phyloP scores from a whole-genome alignment of 2,888 invertebrate species.

The Pherbina coryleti region DNA sequence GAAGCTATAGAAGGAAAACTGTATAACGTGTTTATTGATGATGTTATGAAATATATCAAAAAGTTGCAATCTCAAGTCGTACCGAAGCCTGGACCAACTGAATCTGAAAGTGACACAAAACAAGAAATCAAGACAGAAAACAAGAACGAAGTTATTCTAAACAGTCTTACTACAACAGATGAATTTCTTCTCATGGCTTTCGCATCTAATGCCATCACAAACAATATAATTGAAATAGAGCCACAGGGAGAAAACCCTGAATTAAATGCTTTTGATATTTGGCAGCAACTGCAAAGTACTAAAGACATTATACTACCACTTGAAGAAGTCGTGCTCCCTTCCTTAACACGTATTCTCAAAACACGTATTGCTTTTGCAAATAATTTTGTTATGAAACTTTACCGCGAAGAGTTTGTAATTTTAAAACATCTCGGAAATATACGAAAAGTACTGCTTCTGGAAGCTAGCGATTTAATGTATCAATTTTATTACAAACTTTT shows the following conservation, averaged over 20 bases:
- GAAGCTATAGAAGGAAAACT: constrained; percentile 56
- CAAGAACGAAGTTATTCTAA: constrained; percentile 32
- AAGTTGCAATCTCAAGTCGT: constrained; percentile 45
- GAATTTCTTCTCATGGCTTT: constrained; percentile 59
- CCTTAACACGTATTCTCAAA: constrained; percentile 68
- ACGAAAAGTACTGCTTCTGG: constrained; percentile 71
- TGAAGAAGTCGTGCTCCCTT: constrained; percentile 67
- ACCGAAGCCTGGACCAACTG: constrained; percentile 2
- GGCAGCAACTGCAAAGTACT: constrained; percentile 39
- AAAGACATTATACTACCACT: constrained; percentile 63
- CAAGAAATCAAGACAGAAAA: neutral
- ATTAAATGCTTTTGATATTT: constrained; percentile 43
- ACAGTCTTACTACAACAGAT: constrained; percentile 55
- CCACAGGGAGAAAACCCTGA: constrained; percentile 30
- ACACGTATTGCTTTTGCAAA: constrained; percentile 68
- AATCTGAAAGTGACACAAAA: neutral
- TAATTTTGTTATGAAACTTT: constrained; percentile 70
- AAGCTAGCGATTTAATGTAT: constrained; percentile 71
- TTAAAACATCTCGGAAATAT: constrained; percentile 70
- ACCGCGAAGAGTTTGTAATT: constrained; percentile 70
- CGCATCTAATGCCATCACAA: constrained; percentile 49
- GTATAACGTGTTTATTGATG: constrained; percentile 57
- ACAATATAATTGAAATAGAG: neutral
- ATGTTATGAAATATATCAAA: constrained; percentile 49
- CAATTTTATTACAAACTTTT: constrained; percentile 71